Percentiles rank a stretch among this genome's conserved stretches.
These are phyloP conservation scores for Parnassius orleans DNA, from an alignment of 2,888 invertebrate genomes.

Conservation along the genomic window DNA sequence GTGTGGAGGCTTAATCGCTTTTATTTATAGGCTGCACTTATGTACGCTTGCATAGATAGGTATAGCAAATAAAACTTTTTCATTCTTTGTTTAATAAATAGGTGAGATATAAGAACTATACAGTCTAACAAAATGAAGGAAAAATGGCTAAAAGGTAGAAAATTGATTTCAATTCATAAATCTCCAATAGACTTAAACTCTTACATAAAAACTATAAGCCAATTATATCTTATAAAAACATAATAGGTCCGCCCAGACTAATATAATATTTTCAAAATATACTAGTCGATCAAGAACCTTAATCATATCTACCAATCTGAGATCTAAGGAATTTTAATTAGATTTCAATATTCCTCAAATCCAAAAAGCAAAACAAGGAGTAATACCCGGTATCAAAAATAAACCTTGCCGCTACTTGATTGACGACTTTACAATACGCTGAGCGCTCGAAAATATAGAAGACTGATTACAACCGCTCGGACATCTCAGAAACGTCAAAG, in stretches of 20 bases:
- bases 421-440: constrained; percentile 63
- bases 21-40: constrained; percentile 28
- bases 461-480: constrained; percentile 58
- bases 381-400: constrained; percentile 48
- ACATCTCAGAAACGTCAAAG: constrained; percentile 70
- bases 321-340: constrained; percentile 61
- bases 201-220: too few species aligned
- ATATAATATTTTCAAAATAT: constrained; percentile 30
- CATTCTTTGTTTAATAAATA: neutral
- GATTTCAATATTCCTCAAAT: constrained; percentile 58
- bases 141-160: too few species aligned
- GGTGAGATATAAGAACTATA: too few species aligned
- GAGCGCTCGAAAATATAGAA: constrained; percentile 49
- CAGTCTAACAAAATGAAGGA: too few species aligned
- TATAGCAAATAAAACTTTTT: neutral
- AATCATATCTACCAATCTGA: constrained; percentile 32
- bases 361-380: constrained; percentile 50
- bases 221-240: neutral
- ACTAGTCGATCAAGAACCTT: constrained; percentile 27
- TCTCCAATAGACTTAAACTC: too few species aligned
- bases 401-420: constrained; percentile 53
- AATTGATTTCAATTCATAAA: too few species aligned
- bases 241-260: neutral
- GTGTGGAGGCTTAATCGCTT: constrained; percentile 31
- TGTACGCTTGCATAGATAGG: neutral